Evolutionary conservation across 2,113 vertebrate genomes (phyloP).

Genomic region (Salvator merianae): DNA sequence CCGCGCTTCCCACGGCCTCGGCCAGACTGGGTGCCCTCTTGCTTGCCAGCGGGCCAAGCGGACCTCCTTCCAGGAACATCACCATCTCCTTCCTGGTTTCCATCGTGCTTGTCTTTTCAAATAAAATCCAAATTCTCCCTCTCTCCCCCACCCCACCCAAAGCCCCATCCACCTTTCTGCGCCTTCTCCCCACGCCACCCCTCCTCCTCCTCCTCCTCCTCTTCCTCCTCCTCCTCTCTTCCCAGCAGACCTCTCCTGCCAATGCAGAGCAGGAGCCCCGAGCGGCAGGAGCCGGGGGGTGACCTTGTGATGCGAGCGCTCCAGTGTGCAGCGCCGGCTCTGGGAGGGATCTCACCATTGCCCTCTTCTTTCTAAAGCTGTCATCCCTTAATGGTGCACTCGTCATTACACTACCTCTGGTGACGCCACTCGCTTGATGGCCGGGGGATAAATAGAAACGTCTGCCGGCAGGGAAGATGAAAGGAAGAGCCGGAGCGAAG

Average conservation of each 20-base stretch:
- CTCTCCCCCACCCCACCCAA: slow-evolving; percentile 48
- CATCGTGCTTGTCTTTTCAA: slow-evolving; percentile 75
- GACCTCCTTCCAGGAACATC: slow-evolving; percentile 89
- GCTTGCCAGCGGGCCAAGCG: slow-evolving; percentile 81
- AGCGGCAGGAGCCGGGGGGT: slow-evolving; percentile 80
- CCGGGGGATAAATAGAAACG: slow-evolving; percentile 90
- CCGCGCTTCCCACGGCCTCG: slow-evolving; percentile 80
- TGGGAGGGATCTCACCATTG: slow-evolving; percentile 96
- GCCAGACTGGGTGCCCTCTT: slow-evolving; percentile 84
- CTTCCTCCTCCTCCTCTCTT: slow-evolving; percentile 57
- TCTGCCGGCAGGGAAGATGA: slow-evolving; percentile 81
- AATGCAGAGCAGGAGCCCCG: slow-evolving; percentile 65
- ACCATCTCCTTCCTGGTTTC: slow-evolving; percentile 92
- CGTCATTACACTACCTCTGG: slow-evolving; percentile 91
- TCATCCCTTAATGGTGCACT: slow-evolving; percentile 93
- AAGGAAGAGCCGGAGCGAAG: slow-evolving; percentile 79
- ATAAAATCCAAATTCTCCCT: slow-evolving; percentile 42
- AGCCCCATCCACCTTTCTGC: slow-evolving; percentile 3
- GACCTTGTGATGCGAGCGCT: slow-evolving; percentile 89
- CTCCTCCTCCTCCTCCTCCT: slow-evolving; percentile 37
- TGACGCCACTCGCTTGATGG: slow-evolving; percentile 95
- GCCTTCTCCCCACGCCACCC: neutral
- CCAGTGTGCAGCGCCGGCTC: slow-evolving; percentile 85
- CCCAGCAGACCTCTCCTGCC: slow-evolving; percentile 59
- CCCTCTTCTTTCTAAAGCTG: slow-evolving; percentile 92